These are phyloP conservation scores for Mugil cephalus DNA, from an alignment of 2,113 vertebrate species.

Conservation along the genomic window DNA sequence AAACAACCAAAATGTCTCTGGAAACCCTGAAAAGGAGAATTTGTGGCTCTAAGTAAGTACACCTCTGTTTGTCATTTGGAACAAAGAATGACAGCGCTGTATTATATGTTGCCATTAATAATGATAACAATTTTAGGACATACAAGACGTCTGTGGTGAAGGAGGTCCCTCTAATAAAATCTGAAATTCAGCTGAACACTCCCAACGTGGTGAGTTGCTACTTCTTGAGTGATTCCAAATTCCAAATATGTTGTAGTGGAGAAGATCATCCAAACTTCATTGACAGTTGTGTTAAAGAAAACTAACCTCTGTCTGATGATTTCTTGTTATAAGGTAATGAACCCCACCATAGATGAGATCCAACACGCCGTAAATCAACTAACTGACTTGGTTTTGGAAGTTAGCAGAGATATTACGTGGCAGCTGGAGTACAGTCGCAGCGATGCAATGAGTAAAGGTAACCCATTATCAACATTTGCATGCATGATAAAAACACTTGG, in stretches of 20 bases:
- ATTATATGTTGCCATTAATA: slow-evolving; percentile 58
- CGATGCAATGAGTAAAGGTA: slow-evolving; percentile 22
- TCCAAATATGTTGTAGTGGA: neutral
- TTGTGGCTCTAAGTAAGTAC: slow-evolving; percentile 79
- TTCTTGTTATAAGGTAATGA: slow-evolving; percentile 80
- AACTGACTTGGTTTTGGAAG: slow-evolving; percentile 84
- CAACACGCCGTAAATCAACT: slow-evolving; percentile 85
- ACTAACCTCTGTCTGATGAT: neutral
- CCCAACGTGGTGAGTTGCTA: slow-evolving; percentile 81
- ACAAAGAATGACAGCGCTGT: neutral
- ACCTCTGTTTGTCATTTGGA: slow-evolving; percentile 1
- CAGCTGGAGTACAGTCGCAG: slow-evolving; percentile 77
- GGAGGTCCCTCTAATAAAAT: slow-evolving; percentile 80
- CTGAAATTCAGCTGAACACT: slow-evolving; percentile 84
- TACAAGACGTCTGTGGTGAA: slow-evolving; percentile 61
- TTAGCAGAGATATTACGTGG: slow-evolving; percentile 84
- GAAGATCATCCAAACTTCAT: neutral
- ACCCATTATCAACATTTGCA: neutral
- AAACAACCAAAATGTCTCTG: slow-evolving; percentile 84
- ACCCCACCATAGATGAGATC: slow-evolving; percentile 87
- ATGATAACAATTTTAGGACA: neutral
- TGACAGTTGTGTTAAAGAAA: neutral
- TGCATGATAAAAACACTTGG: slow-evolving; percentile 22
- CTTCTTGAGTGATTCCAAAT: neutral
- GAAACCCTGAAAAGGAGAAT: slow-evolving; percentile 86